Conservation (phyloP, 2,797 vertebrate species). For the Spatula versicolor region DNA sequence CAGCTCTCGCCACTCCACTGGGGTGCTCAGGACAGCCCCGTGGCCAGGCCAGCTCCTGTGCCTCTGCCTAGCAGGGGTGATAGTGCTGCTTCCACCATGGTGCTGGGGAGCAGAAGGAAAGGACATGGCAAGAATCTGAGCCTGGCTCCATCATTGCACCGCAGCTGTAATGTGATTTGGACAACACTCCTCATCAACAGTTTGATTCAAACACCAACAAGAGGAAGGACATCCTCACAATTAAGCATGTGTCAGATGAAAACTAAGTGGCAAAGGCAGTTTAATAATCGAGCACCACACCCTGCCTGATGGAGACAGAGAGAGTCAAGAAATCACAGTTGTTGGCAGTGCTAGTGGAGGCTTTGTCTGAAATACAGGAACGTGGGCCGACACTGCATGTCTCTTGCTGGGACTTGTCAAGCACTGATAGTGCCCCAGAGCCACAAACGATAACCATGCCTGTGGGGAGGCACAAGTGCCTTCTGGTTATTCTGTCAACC, state of each 20-base stretch:
- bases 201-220: background rate
- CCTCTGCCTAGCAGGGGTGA: background rate
- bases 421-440: background rate
- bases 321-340: background rate
- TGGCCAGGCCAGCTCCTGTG: rapidly evolving
- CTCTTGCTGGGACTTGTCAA: background rate
- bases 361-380: background rate
- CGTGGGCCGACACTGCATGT: background rate
- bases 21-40: background rate
- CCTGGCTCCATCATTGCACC: background rate
- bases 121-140: background rate
- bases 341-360: background rate
- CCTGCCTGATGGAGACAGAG: background rate
- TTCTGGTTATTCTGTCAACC: background rate
- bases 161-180: background rate
- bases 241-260: conserved; percentile 61
- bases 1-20: background rate
- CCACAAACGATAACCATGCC: background rate
- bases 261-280: background rate
- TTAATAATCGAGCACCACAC: conserved; percentile 34
- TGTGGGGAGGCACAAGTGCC: background rate
- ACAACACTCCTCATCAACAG: background rate
- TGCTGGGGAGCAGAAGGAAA: background rate
- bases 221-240: conserved; percentile 67
- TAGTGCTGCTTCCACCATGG: background rate